Conservation (phyloP, 2,797 vertebrate species). For the Sebastiscus tertius region DNA sequence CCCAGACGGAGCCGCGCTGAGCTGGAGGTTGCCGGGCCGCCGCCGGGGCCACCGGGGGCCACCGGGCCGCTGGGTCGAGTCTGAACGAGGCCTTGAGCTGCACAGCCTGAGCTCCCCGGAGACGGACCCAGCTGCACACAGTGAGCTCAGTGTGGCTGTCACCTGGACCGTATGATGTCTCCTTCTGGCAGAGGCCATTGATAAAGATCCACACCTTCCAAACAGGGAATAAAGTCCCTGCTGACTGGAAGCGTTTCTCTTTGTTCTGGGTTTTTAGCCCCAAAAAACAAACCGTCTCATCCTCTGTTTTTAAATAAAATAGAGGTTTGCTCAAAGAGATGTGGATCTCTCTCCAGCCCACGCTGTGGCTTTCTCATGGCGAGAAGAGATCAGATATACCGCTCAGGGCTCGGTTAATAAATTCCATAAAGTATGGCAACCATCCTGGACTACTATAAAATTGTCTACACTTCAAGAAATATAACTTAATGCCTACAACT, state of each 20-base stretch:
- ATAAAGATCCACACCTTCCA: conserved; percentile 52
- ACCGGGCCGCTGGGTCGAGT: background rate
- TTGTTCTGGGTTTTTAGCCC: background rate
- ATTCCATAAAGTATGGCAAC: too few relatives aligned
- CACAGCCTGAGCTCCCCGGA: conserved; percentile 11
- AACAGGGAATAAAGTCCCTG: conserved; percentile 4
- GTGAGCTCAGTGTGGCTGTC: conserved; percentile 23
- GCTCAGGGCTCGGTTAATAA: too few relatives aligned
- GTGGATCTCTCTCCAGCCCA: too few relatives aligned
- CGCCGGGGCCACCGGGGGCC: background rate
- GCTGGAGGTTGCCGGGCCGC: conserved; percentile 5
- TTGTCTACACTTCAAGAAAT: too few relatives aligned
- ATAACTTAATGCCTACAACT: too few relatives aligned
- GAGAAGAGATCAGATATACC: too few relatives aligned
- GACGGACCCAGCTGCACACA: conserved; percentile 42
- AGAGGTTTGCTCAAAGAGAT: too few relatives aligned
- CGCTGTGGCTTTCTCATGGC: too few relatives aligned
- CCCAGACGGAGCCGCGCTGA: conserved; percentile 22
- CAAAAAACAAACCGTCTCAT: too few relatives aligned
- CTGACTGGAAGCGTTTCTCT: background rate
- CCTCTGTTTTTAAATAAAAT: too few relatives aligned
- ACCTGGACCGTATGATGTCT: conserved; percentile 34
- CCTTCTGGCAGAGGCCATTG: conserved; percentile 26
- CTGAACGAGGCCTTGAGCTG: conserved; percentile 20
- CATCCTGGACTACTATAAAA: too few relatives aligned